Evolutionary conservation across 2,888 invertebrate species (phyloP).

Genomic region (Hypomecis punctinalis): DNA sequence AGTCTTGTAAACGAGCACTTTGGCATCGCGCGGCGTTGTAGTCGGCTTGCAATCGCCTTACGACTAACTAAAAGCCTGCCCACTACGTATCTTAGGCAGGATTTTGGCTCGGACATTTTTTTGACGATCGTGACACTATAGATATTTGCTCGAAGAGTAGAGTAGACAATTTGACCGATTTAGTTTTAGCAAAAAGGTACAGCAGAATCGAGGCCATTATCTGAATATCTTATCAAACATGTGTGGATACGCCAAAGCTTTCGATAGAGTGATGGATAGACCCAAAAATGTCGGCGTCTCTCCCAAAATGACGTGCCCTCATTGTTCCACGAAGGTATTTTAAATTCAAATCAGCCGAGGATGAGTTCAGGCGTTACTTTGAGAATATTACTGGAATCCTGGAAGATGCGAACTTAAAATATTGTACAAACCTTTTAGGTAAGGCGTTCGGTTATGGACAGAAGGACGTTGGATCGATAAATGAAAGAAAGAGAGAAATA

Average conservation of each 20-base stretch:
- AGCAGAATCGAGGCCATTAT: conserved; percentile 2
- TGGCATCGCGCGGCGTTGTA: too few relatives aligned
- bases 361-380: conserved; percentile 57
- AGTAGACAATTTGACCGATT: too few relatives aligned
- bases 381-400: conserved; percentile 52
- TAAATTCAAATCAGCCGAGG: conserved; percentile 68
- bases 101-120: too few relatives aligned
- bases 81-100: too few relatives aligned
- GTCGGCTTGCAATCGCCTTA: too few relatives aligned
- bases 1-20: too few relatives aligned
- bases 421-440: conserved; percentile 11
- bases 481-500: too few relatives aligned
- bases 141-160: too few relatives aligned
- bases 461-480: too few relatives aligned
- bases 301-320: conserved; percentile 59
- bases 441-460: not conserved
- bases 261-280: conserved; percentile 63
- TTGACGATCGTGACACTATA: too few relatives aligned
- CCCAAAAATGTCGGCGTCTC: conserved; percentile 51
- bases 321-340: conserved; percentile 66
- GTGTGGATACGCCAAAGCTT: conserved; percentile 44
- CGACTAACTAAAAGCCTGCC: too few relatives aligned
- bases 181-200: too few relatives aligned
- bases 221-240: conserved; percentile 36
- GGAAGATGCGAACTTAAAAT: conserved; percentile 11